Evolutionary conservation across 1,140 invertebrate species (phyloP).

Genomic region (Drosophila auraria): DNA sequence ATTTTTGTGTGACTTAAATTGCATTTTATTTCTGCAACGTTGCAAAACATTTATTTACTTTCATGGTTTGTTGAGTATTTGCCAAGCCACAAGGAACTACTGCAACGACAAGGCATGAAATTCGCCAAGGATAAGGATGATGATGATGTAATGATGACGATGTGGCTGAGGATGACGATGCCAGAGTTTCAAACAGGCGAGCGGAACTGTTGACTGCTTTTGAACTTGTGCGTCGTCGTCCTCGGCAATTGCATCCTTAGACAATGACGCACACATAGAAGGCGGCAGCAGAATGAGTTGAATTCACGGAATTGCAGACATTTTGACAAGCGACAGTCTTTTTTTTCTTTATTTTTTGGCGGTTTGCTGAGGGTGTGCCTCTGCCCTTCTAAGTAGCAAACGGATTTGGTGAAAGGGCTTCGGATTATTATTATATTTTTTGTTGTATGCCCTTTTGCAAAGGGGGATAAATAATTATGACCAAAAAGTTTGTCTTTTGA

Average conservation of each 20-base stretch:
- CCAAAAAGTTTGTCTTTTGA: constrained; percentile 15
- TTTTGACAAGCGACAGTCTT: constrained; percentile 49
- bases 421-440: constrained; percentile 26
- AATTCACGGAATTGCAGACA: constrained; percentile 41
- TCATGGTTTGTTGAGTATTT: constrained; percentile 84
- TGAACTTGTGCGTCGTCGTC: constrained; percentile 67
- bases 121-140: constrained; percentile 49
- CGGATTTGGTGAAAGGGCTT: constrained; percentile 34
- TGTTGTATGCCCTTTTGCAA: constrained; percentile 6
- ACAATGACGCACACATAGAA: constrained; percentile 51
- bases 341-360: constrained; percentile 9
- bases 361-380: constrained; percentile 33
- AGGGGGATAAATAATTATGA: constrained; percentile 16
- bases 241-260: constrained; percentile 65
- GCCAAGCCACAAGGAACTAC: constrained; percentile 78
- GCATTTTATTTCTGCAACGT: constrained; percentile 84
- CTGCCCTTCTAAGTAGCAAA: constrained; percentile 36
- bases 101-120: constrained; percentile 63
- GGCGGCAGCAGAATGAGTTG: constrained; percentile 17
- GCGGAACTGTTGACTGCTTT: constrained; percentile 73
- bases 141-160: constrained; percentile 46
- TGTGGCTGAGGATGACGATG: constrained; percentile 34
- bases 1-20: constrained; percentile 83
- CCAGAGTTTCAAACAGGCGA: constrained; percentile 45
- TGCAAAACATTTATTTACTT: constrained; percentile 84